A percentile compares a stretch with the other conserved stretches of the same genome.
These are phyloP conservation scores for Dipodomys ordii DNA, from an alignment of 2,113 vertebrate genomes.

Conservation along the genomic window DNA sequence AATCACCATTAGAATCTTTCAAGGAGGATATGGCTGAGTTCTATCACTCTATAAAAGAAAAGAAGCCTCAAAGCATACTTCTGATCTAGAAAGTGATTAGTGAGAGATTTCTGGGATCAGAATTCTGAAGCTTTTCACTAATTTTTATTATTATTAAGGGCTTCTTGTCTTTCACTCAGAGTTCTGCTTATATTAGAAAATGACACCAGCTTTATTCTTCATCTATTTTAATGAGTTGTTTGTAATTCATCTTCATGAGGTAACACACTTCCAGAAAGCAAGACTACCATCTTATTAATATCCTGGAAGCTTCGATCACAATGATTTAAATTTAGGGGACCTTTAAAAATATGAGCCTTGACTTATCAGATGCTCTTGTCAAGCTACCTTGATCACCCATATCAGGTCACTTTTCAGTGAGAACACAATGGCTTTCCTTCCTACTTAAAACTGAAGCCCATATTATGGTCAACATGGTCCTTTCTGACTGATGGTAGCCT, in stretches of 20 bases:
- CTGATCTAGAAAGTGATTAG: background rate
- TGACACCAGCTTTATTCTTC: background rate
- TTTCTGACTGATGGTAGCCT: background rate
- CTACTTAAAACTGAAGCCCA: background rate
- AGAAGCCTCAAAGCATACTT: background rate
- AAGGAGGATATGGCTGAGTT: background rate
- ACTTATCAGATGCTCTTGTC: no score
- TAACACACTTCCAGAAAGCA: background rate
- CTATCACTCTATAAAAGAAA: background rate
- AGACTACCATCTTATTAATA: background rate
- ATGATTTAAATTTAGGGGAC: conserved; percentile 3
- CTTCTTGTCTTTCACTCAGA: conserved; percentile 3
- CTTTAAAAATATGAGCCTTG: background rate
- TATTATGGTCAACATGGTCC: background rate
- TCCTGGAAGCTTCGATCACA: background rate
- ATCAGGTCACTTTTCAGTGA: background rate
- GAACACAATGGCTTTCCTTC: background rate
- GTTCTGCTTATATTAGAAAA: background rate
- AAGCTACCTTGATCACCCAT: no score
- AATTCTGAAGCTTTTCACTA: background rate
- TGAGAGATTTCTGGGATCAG: background rate
- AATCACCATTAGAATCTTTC: background rate
- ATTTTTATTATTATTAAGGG: background rate
- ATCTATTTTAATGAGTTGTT: conserved; percentile 49
- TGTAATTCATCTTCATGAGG: conserved; percentile 2